Conservation (phyloP, 2,113 vertebrate genomes). For the Natator depressus region DNA sequence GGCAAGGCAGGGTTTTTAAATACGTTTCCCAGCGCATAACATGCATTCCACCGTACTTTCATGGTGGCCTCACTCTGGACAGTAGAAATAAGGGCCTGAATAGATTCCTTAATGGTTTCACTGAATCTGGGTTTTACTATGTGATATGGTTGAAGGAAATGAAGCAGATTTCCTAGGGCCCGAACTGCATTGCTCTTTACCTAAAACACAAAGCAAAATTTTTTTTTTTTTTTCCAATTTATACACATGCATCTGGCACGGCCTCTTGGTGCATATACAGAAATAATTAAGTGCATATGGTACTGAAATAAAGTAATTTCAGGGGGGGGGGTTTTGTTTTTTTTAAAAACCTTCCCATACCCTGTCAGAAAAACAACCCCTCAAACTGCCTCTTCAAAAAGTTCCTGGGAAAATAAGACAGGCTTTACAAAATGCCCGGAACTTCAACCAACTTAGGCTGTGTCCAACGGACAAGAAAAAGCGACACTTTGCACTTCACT, state of each 20-base stretch:
- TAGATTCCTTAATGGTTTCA: conserved; percentile 86
- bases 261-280: background rate
- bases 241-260: background rate
- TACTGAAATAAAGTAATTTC: background rate
- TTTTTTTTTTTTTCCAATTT: fast-evolving
- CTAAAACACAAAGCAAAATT: conserved; percentile 67
- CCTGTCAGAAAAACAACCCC: background rate
- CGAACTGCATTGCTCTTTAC: conserved; percentile 95
- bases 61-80: conserved; percentile 91
- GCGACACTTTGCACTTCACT: background rate
- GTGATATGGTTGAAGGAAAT: conserved; percentile 89
- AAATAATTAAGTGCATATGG: background rate
- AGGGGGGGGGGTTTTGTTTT: too few relatives aligned
- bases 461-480: background rate
- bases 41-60: conserved; percentile 99
- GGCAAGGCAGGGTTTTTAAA: conserved; percentile 93
- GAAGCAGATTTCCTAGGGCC: conserved; percentile 94
- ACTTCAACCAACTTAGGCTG: background rate
- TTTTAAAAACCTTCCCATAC: background rate
- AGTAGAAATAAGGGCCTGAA: conserved; percentile 88
- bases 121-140: conserved; percentile 86
- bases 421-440: background rate
- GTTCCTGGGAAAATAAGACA: background rate
- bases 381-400: background rate
- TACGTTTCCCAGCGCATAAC: conserved; percentile 94